phyloP scores from a whole-genome alignment of 2,113 vertebrate genomes.

The Neopipo cinnamomea region DNA sequence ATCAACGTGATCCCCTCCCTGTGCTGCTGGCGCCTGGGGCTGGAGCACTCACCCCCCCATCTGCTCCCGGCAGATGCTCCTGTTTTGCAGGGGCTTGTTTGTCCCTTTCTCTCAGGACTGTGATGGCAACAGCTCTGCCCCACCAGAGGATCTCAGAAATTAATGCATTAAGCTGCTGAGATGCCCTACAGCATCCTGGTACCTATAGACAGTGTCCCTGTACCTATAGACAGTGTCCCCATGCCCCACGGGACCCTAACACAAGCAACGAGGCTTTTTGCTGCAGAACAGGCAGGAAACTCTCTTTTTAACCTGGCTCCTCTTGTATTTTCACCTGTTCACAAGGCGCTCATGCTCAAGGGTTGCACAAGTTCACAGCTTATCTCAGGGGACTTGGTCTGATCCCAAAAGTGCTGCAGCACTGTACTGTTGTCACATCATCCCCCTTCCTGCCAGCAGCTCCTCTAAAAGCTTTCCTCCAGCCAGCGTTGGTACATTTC shows the following conservation, averaged over 20 bases:
- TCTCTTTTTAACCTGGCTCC: background rate
- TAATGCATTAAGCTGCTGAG: rapidly evolving
- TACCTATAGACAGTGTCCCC: background rate
- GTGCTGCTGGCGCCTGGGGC: conserved; percentile 3
- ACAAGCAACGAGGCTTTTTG: background rate
- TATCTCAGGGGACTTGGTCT: background rate
- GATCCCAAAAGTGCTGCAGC: background rate
- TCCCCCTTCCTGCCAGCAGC: background rate
- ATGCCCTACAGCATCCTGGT: rapidly evolving
- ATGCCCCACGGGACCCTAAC: background rate
- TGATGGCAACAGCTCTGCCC: background rate
- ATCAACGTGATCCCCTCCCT: conserved; percentile 35
- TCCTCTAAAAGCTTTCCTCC: background rate
- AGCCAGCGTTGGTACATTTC: rapidly evolving
- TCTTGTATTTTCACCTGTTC: background rate
- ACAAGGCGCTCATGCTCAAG: background rate
- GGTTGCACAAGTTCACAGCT: background rate
- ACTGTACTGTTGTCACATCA: background rate
- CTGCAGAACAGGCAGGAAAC: background rate
- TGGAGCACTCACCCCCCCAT: background rate
- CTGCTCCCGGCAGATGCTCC: conserved; percentile 50
- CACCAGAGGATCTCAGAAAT: background rate
- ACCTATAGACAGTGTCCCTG: background rate
- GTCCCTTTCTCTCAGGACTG: background rate
- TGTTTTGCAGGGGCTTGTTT: conserved; percentile 63